Evolutionary conservation across 2,797 vertebrate genomes (phyloP).

Genomic region (Lutjanus argentimaculatus): DNA sequence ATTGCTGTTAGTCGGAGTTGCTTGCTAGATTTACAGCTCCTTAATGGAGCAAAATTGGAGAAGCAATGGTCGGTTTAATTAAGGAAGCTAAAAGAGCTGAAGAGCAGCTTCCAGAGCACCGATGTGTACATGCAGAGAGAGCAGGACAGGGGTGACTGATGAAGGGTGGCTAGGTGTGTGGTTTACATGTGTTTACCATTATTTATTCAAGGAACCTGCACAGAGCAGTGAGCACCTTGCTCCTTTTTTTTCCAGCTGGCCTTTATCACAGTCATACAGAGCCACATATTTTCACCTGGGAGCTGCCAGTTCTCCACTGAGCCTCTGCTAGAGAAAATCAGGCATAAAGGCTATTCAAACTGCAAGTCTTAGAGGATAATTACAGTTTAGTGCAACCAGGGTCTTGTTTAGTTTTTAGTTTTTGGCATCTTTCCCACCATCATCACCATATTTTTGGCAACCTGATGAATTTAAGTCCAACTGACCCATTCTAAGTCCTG

Average conservation of each 20-base stretch:
- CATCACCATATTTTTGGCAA: no score
- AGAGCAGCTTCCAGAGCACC: constrained; percentile 58
- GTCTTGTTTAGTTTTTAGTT: not conserved
- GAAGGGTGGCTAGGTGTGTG: constrained; percentile 45
- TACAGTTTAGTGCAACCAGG: not conserved
- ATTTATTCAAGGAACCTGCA: constrained; percentile 50
- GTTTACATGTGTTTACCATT: constrained; percentile 67
- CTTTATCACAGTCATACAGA: constrained; percentile 33
- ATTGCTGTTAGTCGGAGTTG: constrained; percentile 68
- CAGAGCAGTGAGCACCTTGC: constrained; percentile 2
- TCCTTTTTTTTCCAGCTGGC: not conserved
- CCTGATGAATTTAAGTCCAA: no score
- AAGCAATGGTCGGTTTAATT: constrained; percentile 73
- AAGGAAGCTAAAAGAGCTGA: constrained; percentile 70
- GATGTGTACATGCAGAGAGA: constrained; percentile 39
- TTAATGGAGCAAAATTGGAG: constrained; percentile 74
- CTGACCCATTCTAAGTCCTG: no score
- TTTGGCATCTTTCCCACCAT: not conserved
- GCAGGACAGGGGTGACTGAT: constrained; percentile 35
- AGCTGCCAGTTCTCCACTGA: constrained; percentile 7
- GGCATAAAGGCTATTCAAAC: constrained; percentile 6
- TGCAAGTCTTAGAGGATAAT: not conserved
- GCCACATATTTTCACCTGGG: constrained; percentile 8
- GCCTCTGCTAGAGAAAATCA: not conserved
- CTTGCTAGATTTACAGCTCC: constrained; percentile 75